Evolutionary conservation across 2,888 invertebrate genomes (phyloP).

Genomic region (Griposia aprilina): DNA sequence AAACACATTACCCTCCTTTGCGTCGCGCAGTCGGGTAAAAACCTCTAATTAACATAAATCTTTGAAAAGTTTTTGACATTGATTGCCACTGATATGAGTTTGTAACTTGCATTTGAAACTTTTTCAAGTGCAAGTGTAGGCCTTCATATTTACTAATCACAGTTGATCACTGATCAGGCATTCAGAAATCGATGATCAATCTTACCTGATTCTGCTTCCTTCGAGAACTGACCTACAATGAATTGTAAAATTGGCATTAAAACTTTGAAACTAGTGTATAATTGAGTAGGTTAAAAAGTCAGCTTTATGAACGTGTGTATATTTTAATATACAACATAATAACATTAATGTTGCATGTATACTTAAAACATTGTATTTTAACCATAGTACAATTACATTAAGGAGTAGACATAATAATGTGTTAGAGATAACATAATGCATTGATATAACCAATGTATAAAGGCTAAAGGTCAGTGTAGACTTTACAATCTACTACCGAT

Average conservation of each 20-base stretch:
- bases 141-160: not conserved
- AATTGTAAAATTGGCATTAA: not conserved
- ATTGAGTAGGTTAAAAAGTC: slow-evolving; percentile 7
- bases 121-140: not conserved
- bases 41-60: not conserved
- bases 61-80: not conserved
- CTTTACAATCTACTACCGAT: not conserved
- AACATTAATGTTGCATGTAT: slow-evolving; percentile 25
- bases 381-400: slow-evolving; percentile 49
- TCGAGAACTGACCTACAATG: slow-evolving; percentile 13
- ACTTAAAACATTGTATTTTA: slow-evolving; percentile 26
- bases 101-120: not conserved
- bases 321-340: slow-evolving; percentile 27
- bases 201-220: not conserved
- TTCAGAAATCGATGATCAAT: not conserved
- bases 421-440: slow-evolving; percentile 20
- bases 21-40: not conserved
- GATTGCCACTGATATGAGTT: not conserved
- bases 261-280: slow-evolving; percentile 28
- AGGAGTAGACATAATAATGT: slow-evolving; percentile 35
- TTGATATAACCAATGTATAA: slow-evolving; percentile 45
- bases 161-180: not conserved
- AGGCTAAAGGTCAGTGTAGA: slow-evolving; percentile 1
- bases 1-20: no score
- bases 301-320: slow-evolving; percentile 1